Evolutionary conservation across 2,797 vertebrate species (phyloP), one percentile per base, ranked within the genome.

Genomic region (Bradypodion ventrale): DNA sequence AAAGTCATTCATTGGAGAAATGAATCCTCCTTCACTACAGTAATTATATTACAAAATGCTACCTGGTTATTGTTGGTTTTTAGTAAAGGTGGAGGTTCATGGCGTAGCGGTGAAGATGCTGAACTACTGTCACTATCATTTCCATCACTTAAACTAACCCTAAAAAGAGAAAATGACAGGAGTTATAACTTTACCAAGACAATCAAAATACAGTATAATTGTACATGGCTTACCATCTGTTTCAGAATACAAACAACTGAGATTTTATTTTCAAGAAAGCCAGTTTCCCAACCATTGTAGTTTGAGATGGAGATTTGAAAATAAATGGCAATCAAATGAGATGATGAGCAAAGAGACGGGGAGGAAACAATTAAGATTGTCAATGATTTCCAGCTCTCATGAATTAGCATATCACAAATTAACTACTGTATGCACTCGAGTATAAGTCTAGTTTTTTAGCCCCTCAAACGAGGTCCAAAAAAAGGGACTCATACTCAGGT

Each of bases 71-170:
- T 97, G 85, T 96, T 96, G 96, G 99, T 99, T 93, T 98, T 82
- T 90, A 97, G 92, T 37, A 97, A 93, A 0, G 97, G 97, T 19
- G 96, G 96, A 82, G 96, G 95, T 42, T 98, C 97, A 4, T 94
- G 96, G 63, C 87, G 93, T 8, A 96, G 94, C 0, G 96, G 95
- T 1, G 97, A 98, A 29, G 97, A 97, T 44, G 96, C 94, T 75
- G 97, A 98, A 94, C 97, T 97, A 94, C 96, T 97, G 68, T 98
- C 98, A 88, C 97, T 99, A 87, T 98, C 97, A 10, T 97, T 99
- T 94, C 98, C 98, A 7, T 99, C 97, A 89, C 98, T 99, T 93
- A 99, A 94, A 92, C 97, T 98, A 87, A 99, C 97, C 94, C 98
- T 99, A 90, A 0, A 27, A 87, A 89, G 81, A 89, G 83, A 84